Evolutionary conservation across 2,113 vertebrate species (phyloP).

Genomic region (Casuarius casuarius): DNA sequence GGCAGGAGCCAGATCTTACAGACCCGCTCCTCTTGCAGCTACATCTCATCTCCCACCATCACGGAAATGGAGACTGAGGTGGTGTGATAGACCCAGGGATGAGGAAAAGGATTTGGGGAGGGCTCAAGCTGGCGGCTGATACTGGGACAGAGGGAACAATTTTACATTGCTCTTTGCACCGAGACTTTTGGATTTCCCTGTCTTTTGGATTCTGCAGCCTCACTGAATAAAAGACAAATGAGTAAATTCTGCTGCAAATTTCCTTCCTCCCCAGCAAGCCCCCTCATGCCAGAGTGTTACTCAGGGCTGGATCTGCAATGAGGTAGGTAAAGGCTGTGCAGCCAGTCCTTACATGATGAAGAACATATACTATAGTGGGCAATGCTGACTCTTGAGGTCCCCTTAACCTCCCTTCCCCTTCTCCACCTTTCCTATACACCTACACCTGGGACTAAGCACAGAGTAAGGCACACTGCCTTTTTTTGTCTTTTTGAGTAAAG

Average conservation of each 20-base stretch:
- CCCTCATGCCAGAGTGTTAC: neutral
- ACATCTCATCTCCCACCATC: neutral
- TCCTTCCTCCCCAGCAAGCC: neutral
- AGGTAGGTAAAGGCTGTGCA: neutral
- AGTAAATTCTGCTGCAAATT: neutral
- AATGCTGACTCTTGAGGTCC: neutral
- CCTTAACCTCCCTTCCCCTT: neutral
- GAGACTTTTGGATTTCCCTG: neutral
- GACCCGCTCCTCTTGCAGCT: rapidly evolving
- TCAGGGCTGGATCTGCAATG: neutral
- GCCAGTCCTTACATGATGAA: neutral
- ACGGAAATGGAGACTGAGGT: neutral
- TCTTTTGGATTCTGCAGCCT: neutral
- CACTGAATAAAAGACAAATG: neutral
- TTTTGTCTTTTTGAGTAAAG: neutral
- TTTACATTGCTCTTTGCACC: neutral
- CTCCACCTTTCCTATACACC: neutral
- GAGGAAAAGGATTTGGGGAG: neutral
- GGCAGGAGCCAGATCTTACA: neutral
- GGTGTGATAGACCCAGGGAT: neutral
- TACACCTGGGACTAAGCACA: neutral
- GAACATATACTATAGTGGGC: neutral
- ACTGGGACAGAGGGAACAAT: neutral
- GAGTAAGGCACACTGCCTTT: neutral
- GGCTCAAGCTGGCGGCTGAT: neutral